Evolutionary conservation across 2,797 vertebrate species (phyloP).

Genomic region (Selene dorsalis): DNA sequence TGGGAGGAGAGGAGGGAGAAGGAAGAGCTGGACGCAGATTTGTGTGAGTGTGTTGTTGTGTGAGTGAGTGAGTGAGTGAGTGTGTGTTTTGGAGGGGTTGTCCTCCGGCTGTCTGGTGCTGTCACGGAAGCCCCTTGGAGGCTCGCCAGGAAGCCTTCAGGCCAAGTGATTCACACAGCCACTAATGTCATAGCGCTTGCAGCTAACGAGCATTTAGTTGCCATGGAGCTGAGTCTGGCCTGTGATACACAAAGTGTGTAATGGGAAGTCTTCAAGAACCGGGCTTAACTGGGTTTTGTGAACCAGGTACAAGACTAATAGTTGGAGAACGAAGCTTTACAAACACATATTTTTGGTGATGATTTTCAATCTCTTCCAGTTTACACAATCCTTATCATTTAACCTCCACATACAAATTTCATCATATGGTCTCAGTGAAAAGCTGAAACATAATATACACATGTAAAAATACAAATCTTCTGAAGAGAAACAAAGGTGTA

Average conservation of each 20-base stretch:
- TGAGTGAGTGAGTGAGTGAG: constrained; percentile 4
- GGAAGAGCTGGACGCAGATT: not conserved
- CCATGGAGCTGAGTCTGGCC: constrained; percentile 12
- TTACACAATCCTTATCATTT: not conserved
- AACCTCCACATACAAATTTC: not conserved
- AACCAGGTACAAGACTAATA: not conserved
- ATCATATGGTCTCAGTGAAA: too few relatives aligned
- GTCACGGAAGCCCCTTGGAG: constrained; percentile 59
- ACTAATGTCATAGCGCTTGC: constrained; percentile 22
- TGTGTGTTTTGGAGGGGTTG: constrained; percentile 1
- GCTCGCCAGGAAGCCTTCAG: constrained; percentile 30
- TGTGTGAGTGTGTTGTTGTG: constrained; percentile 12
- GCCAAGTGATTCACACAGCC: constrained; percentile 44
- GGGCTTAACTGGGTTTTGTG: not conserved
- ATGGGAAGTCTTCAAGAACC: not conserved
- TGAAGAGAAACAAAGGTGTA: not conserved
- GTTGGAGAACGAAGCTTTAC: not conserved
- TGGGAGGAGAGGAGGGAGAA: not conserved
- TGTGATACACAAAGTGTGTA: not conserved
- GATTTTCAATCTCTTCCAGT: not conserved
- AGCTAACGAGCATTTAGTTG: constrained; percentile 21
- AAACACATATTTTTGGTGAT: not conserved
- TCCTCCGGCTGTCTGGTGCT: constrained; percentile 52
- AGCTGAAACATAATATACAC: too few relatives aligned
- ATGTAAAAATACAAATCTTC: too few relatives aligned